A percentile compares a stretch with the other conserved stretches of the same genome.
Evolutionary conservation across 2,888 invertebrate species (phyloP).

Genomic region (Syrphus vitripennis): DNA sequence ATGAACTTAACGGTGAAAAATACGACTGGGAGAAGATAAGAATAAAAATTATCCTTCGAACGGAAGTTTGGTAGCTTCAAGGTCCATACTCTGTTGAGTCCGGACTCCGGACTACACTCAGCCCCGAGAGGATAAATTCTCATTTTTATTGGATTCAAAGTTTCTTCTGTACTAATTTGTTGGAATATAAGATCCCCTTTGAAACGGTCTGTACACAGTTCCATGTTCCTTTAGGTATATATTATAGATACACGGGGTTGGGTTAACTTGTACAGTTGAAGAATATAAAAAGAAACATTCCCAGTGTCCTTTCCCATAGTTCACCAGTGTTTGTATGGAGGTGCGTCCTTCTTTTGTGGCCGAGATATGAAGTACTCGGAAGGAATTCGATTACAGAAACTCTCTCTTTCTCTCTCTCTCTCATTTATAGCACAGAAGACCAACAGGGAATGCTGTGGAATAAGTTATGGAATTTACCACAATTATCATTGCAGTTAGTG

Average conservation of each 20-base stretch:
- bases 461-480: slow-evolving; percentile 43
- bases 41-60: slow-evolving; percentile 13
- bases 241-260: neutral
- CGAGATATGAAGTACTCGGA: slow-evolving; percentile 1
- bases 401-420: too few species aligned
- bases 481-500: slow-evolving; percentile 43
- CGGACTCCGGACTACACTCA: neutral
- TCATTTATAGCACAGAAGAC: neutral
- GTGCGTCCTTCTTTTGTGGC: neutral
- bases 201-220: neutral
- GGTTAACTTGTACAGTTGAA: neutral
- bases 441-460: slow-evolving; percentile 1
- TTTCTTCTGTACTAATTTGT: slow-evolving; percentile 10
- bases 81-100: neutral
- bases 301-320: neutral
- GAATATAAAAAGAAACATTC: neutral
- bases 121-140: slow-evolving; percentile 5
- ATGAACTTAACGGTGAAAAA: slow-evolving; percentile 29
- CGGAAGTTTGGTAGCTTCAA: neutral
- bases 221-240: too few species aligned
- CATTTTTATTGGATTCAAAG: slow-evolving; percentile 30
- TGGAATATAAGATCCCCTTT: neutral
- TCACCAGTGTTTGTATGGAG: neutral
- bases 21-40: neutral
- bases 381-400: slow-evolving; percentile 29